phyloP scores from a whole-genome alignment of 23 tunicate species.

The Styela clava region DNA sequence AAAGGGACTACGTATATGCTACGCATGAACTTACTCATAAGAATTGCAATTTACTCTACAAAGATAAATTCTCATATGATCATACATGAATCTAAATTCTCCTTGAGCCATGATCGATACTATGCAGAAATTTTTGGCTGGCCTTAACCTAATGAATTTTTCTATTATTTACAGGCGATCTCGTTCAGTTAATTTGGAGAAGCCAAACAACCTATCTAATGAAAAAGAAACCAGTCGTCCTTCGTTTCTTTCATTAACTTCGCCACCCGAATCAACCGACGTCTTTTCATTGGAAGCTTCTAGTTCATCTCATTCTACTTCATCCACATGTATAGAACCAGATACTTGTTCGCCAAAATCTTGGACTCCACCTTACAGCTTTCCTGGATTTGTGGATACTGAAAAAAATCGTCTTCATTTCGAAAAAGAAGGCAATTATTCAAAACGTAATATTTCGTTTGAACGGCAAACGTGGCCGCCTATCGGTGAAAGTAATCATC shows the following conservation, averaged over 20 bases:
- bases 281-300: not conserved
- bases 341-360: not conserved
- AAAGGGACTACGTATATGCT: no score
- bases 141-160: no score
- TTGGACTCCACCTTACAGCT: not conserved
- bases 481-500: not conserved
- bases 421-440: not conserved
- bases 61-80: no score
- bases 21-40: no score
- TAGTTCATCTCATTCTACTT: not conserved
- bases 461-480: not conserved
- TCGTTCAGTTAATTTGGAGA: not conserved
- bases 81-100: no score
- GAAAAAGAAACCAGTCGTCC: not conserved
- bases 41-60: no score
- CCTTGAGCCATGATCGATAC: no score
- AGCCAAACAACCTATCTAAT: not conserved
- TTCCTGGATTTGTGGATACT: not conserved
- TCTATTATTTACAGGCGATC: not conserved
- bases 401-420: not conserved
- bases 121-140: no score
- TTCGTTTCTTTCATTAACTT: not conserved
- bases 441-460: not conserved
- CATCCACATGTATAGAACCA: not conserved
- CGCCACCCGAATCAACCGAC: not conserved